Evolutionary conservation across 2,888 invertebrate species (phyloP).

Genomic region (Nemoura dubitans): DNA sequence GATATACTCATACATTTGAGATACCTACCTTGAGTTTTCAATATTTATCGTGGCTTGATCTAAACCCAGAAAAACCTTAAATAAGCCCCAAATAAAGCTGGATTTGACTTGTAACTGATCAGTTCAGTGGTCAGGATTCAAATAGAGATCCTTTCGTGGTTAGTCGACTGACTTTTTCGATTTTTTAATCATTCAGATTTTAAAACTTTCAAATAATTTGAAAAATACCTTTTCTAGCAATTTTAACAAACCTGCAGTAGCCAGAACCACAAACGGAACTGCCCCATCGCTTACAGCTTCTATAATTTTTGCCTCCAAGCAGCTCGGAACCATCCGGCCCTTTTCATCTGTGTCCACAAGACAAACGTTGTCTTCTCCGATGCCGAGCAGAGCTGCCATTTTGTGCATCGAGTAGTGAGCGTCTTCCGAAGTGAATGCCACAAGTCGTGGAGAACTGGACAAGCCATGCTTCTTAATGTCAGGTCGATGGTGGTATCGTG

Average conservation of each 20-base stretch:
- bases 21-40: too few relatives aligned
- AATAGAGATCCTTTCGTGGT: too few relatives aligned
- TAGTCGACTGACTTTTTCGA: too few relatives aligned
- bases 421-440: slow-evolving; percentile 66
- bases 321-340: slow-evolving; percentile 59
- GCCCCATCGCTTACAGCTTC: slow-evolving; percentile 56
- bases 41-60: too few relatives aligned
- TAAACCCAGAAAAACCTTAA: too few relatives aligned
- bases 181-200: too few relatives aligned
- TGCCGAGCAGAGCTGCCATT: slow-evolving; percentile 66
- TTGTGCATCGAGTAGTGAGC: slow-evolving; percentile 70
- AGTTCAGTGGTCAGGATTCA: too few relatives aligned
- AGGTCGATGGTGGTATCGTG: slow-evolving; percentile 62
- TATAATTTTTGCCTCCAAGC: slow-evolving; percentile 59
- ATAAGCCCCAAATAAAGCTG: too few relatives aligned
- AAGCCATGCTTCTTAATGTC: slow-evolving; percentile 58
- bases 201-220: not conserved
- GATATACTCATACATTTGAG: too few relatives aligned
- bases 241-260: slow-evolving; percentile 57
- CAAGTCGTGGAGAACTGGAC: slow-evolving; percentile 55
- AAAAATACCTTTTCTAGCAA: not conserved
- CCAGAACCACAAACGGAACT: slow-evolving; percentile 62
- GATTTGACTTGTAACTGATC: too few relatives aligned
- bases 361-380: slow-evolving; percentile 68
- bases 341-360: slow-evolving; percentile 60